Evolutionary conservation across 2,888 invertebrate species (phyloP).

Genomic region (Luffia ferchaultella): DNA sequence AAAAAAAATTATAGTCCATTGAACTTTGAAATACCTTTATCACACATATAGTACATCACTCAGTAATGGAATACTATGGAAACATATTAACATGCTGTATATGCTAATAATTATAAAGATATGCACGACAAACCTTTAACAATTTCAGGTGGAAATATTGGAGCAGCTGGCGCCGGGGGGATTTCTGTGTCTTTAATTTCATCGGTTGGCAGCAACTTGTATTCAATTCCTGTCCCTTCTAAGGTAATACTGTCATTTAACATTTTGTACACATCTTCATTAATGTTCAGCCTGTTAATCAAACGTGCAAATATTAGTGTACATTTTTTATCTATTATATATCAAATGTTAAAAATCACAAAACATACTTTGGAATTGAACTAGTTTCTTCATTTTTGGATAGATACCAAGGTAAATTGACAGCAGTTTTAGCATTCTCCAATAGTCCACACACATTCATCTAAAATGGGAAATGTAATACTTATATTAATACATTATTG

Average conservation of each 20-base stretch:
- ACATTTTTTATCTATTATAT: too few relatives aligned
- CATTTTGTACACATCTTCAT: constrained; percentile 37
- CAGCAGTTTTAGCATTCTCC: constrained; percentile 34
- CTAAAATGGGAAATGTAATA: constrained; percentile 19
- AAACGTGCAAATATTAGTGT: too few relatives aligned
- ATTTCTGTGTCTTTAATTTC: constrained; percentile 40
- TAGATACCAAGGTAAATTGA: constrained; percentile 41
- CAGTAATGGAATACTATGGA: too few relatives aligned
- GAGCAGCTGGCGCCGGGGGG: constrained; percentile 39
- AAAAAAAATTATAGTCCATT: too few relatives aligned
- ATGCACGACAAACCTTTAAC: constrained; percentile 49
- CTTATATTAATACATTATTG: not conserved
- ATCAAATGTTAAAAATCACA: too few relatives aligned
- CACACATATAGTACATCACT: too few relatives aligned
- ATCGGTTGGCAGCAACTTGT: constrained; percentile 31
- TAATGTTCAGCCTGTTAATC: constrained; percentile 38
- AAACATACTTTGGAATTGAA: not conserved
- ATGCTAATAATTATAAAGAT: too few relatives aligned
- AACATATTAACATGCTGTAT: too few relatives aligned
- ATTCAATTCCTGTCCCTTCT: constrained; percentile 30
- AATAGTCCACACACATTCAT: constrained; percentile 33
- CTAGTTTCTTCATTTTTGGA: constrained; percentile 22
- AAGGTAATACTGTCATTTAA: constrained; percentile 47
- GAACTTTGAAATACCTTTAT: too few relatives aligned
- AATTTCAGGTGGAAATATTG: constrained; percentile 42